A percentile compares a stretch with the other conserved stretches of the same genome.
phyloP scores from a whole-genome alignment of 2,113 vertebrate species.

The Tympanuchus pallidicinctus region DNA sequence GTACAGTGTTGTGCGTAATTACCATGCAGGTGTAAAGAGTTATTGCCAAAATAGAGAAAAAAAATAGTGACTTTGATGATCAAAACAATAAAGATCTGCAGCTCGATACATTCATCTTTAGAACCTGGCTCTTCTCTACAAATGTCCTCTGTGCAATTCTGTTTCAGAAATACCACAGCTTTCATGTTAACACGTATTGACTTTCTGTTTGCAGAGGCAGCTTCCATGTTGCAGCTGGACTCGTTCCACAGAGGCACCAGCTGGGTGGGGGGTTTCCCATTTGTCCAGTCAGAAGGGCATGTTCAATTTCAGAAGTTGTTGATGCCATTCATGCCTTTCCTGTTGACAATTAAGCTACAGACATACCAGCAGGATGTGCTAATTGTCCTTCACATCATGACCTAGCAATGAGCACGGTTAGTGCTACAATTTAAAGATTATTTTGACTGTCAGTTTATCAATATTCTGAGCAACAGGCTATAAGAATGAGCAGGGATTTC shows the following conservation, averaged over 20 bases:
- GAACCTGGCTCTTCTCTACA: background rate
- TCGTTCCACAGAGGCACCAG: background rate
- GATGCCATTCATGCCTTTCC: background rate
- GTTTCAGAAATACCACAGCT: background rate
- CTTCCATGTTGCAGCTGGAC: background rate
- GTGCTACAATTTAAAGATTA: background rate
- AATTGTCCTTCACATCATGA: background rate
- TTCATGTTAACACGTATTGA: background rate
- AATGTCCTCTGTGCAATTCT: background rate
- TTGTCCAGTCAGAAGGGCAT: background rate
- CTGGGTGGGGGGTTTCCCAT: background rate
- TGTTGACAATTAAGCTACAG: background rate
- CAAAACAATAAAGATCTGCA: background rate
- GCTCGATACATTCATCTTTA: constrained; percentile 19
- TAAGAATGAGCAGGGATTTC: background rate
- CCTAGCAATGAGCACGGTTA: background rate
- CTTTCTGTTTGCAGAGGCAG: background rate
- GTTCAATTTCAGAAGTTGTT: background rate
- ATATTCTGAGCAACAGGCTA: background rate
- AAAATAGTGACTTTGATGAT: background rate
- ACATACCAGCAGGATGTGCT: background rate
- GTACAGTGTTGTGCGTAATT: background rate
- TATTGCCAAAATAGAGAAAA: background rate
- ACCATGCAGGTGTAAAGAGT: background rate
- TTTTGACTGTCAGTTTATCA: background rate